phyloP scores from a whole-genome alignment of 2,888 invertebrate species.

The Litoditis marina region DNA sequence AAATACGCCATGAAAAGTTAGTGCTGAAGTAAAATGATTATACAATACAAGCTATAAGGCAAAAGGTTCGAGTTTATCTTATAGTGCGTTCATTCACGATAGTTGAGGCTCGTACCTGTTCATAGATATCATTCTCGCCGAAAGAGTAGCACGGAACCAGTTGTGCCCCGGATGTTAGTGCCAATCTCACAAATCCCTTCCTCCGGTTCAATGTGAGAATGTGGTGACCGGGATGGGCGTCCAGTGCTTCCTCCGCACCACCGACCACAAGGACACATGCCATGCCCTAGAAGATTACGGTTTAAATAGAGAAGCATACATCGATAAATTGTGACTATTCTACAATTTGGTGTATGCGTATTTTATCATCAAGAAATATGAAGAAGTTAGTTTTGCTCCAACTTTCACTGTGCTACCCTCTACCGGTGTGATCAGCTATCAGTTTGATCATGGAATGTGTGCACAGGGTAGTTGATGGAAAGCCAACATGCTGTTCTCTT shows the following conservation, averaged over 20 bases:
- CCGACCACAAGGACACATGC: constrained; percentile 47
- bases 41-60: background rate
- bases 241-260: constrained; percentile 51
- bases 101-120: constrained; percentile 34
- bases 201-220: constrained; percentile 40
- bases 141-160: constrained; percentile 64
- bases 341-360: too few species aligned
- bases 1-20: background rate
- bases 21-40: too few species aligned
- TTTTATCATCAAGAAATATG: too few species aligned
- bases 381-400: too few species aligned
- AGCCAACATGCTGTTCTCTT: too few species aligned
- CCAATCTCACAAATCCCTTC: constrained; percentile 45
- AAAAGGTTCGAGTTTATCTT: background rate
- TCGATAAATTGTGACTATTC: background rate
- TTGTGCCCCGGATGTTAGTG: constrained; percentile 56
- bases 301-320: background rate
- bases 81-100: too few species aligned
- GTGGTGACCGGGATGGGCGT: constrained; percentile 46
- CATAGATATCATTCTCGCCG: constrained; percentile 64
- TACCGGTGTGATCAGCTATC: too few species aligned
- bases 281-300: constrained; percentile 18
- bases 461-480: too few species aligned
- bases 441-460: too few species aligned
- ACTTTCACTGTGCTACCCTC: too few species aligned